Base-by-base conservation (phyloP, 2,888 invertebrate genomes). In the Plagodis dolabraria region DNA sequence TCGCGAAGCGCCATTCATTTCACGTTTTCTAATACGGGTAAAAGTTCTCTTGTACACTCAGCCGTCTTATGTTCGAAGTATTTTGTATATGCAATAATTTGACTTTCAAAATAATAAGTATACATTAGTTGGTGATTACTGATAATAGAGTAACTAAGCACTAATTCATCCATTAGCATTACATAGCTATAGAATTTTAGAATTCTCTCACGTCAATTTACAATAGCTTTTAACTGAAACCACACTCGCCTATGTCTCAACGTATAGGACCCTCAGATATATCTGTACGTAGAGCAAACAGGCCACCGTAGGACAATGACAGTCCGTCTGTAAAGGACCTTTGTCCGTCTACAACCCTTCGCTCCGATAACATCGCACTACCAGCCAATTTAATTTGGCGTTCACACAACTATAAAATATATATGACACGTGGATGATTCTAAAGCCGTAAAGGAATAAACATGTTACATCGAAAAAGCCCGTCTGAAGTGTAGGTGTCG, bases 331-430 rank as follows among this genome's bases (percentile, higher is more conserved):
- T 61, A 46, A 53, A 57, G 65, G 68, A 65, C 76, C 76, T 75
- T 77, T 75, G 75, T 72, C 65, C 68, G 57, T 58, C 57, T 60
- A 61, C 69, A 70, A 71, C 72, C 77, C 74, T 64, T 56, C 65
- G 60, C 63, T 63, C 64, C 65, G 77, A 80, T 79, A 77, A 73
- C 69, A 78, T 76, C 75, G 49, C 57, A 61, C 63, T 71, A 67
- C 68, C 62, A 68, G 62, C 53, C 72, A 70, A 72, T 74, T 67
- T 74, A 70, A 77, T 79, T 72, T 76, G 72, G 65, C 74, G 71
- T 60, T 69, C 65, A 71, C 73, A 66, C 59, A 46, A 45, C 58
- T 53, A 55, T 48, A 60, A 62, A 58, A 22, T 22, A 22, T 51
- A 64, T 65, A 10, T 40, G 10, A 10, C 10, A 40, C 5, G 55